phyloP scores from a whole-genome alignment of 2,113 vertebrate genomes.

The Haemorhous mexicanus region DNA sequence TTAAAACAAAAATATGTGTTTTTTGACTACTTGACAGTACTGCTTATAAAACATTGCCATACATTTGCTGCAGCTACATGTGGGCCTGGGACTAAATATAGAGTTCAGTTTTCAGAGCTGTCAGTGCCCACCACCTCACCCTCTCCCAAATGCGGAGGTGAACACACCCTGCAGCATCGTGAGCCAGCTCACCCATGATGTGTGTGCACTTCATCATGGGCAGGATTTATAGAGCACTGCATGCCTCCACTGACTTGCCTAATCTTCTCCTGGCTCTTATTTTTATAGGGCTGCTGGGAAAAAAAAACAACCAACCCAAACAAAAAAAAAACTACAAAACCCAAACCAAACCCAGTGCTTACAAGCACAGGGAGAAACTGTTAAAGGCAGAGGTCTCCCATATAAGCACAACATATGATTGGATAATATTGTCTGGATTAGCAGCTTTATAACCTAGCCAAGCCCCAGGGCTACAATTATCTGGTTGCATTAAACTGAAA shows the following conservation, averaged over 20 bases:
- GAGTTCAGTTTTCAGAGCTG: not conserved
- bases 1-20: not conserved
- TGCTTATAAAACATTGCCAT: not conserved
- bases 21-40: not conserved
- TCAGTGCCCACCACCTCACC: not conserved
- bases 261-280: not conserved
- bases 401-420: constrained; percentile 62
- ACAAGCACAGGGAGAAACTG: constrained; percentile 40
- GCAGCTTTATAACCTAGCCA: constrained; percentile 70
- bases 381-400: constrained; percentile 68
- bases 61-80: not conserved
- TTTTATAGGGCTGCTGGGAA: constrained; percentile 53
- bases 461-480: constrained; percentile 77
- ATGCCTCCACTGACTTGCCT: not conserved
- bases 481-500: constrained; percentile 75
- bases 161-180: not conserved
- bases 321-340: not conserved
- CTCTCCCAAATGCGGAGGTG: not conserved
- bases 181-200: not conserved
- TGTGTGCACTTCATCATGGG: not conserved
- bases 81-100: not conserved
- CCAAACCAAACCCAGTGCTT: not conserved
- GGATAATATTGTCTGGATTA: constrained; percentile 73
- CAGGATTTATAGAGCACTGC: not conserved
- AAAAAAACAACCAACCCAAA: not conserved